Conservation (phyloP, 2,113 vertebrate species). For the Boulengeromyrus knoepffleri region DNA sequence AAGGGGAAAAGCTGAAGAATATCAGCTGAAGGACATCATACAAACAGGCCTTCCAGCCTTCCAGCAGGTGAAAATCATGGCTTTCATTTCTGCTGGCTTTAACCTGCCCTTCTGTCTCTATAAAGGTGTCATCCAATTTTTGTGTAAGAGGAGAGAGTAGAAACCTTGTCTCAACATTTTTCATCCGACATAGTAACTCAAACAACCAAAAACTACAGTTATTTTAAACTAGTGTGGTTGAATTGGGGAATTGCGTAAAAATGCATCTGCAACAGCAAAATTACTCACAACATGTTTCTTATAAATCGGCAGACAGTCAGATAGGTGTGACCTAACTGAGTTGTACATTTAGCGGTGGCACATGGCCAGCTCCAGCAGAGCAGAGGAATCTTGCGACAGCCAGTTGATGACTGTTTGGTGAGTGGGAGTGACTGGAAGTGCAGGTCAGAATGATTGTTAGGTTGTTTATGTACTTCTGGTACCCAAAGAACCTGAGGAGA, state of each 20-base stretch:
- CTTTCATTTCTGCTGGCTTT: background rate
- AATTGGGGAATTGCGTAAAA: background rate
- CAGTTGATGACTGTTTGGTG: background rate
- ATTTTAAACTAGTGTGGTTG: background rate
- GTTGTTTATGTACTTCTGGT: background rate
- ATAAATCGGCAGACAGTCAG: background rate
- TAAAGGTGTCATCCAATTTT: background rate
- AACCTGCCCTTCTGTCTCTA: background rate
- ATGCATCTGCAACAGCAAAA: background rate
- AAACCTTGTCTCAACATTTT: background rate
- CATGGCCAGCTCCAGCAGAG: background rate
- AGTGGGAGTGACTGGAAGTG: background rate
- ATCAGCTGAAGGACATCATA: background rate
- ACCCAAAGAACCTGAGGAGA: background rate
- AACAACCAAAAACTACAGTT: background rate
- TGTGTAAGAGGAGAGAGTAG: background rate
- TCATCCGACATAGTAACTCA: background rate
- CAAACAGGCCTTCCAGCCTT: background rate
- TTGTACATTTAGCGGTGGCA: background rate
- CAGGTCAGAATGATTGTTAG: background rate
- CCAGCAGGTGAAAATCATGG: background rate
- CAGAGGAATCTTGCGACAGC: background rate
- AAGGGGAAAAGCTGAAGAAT: background rate
- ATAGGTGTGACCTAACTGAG: background rate
- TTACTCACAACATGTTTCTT: background rate